A percentile compares a stretch with the other conserved stretches of the same genome.
Conservation (phyloP, 2,113 vertebrate genomes). For the Leuciscus idus region DNA sequence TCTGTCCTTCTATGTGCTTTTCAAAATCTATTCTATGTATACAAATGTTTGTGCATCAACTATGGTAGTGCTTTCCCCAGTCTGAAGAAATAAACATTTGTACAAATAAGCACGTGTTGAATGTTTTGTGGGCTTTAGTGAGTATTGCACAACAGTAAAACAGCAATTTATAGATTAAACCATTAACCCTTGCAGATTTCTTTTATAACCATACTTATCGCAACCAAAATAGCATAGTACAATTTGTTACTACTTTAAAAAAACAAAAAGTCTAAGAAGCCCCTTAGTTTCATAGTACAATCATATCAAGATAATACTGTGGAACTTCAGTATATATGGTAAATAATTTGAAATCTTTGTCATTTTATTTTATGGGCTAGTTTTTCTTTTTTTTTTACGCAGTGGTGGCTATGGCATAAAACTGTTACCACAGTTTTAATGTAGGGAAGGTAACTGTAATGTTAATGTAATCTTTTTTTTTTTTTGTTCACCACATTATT, state of each 20-base stretch:
- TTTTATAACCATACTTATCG: no score
- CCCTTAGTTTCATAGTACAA: no score
- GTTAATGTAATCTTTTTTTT: neutral
- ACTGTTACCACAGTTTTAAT: neutral
- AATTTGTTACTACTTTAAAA: no score
- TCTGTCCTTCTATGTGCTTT: neutral
- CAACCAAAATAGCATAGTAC: no score
- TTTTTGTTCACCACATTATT: no score
- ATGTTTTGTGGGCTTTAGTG: neutral
- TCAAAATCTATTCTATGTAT: neutral
- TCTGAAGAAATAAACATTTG: conserved; percentile 29
- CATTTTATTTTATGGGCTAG: no score
- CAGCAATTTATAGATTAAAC: no score
- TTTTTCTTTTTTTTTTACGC: neutral
- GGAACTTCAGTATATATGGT: no score
- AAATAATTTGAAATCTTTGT: no score
- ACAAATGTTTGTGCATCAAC: neutral
- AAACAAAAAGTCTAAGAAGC: no score
- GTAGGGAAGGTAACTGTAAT: neutral
- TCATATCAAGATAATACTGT: no score
- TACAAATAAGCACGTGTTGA: neutral
- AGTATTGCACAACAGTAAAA: neutral
- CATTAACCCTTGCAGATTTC: no score
- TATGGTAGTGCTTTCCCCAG: neutral
- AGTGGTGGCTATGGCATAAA: neutral